Evolutionary conservation across 2,797 vertebrate species (phyloP), one percentile per base, ranked within the genome.

Genomic region (Botia kubotai): DNA sequence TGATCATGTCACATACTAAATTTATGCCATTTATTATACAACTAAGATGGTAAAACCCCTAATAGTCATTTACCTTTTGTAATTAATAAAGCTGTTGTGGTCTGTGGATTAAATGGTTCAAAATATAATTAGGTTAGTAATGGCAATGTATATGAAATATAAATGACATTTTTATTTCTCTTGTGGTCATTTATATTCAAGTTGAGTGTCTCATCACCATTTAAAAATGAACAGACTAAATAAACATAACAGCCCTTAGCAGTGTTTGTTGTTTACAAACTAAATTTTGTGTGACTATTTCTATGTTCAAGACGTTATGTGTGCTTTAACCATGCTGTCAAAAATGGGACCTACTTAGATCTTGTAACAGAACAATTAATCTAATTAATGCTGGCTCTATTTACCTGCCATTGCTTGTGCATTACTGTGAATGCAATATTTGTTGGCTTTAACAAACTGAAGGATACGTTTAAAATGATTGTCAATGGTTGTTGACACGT

Each of bases 221-320:
- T 6, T 19, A 50, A 75, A 75, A 33, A 6, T n/a, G n/a, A 63
- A 26, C 26, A 19, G 43, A 48, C 11, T 19, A 0, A 21, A 5
- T 11, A 57, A 57, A 17, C 52, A 55, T 8, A 19, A 8, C 53
- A 19, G 53, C 53, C 8, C 53, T 29, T 48, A 1, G 21, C 23
- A 33, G 23, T 50, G 57, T 16, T 62, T 11, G 48, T 46, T 29
- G 13, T 75, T 65, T 48, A 17, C 21, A 63, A 75, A 75, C 52
- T 17, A 46, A 58, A 58, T 62, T 17, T 5, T 17, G n/a, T 50
- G 7, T 50, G n/a, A 66, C 29, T 13, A 16, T 29, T 74, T 0
- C 13, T 14, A 29, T 13, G 21, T 48, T 74, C n/a, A 57, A 57
- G n/a, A 57, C 19, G 8, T 55, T 19, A 57, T 21, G 19, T 60